Base-by-base conservation (phyloP, 2,888 invertebrate species). In the Hemicrepidius hirtus region DNA sequence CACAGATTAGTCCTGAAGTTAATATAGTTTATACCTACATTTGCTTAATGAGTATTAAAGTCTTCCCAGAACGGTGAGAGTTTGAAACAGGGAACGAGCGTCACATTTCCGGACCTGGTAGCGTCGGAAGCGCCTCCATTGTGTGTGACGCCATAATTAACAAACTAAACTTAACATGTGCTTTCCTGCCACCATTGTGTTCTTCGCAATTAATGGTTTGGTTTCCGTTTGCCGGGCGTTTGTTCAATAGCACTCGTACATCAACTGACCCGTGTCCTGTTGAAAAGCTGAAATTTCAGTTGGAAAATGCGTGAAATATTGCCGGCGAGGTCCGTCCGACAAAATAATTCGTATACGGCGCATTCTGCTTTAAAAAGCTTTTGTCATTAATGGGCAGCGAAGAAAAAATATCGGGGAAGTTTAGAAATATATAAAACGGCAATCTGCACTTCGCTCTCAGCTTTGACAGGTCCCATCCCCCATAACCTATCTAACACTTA, bases 131-230 rank as follows among this genome's bases (percentile, higher is more conserved):
- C 82, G 80, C 78, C 80, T 79, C 85, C 85, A 86, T 86, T 86
- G 86, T 86, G 83, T 82, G 82, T 83, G 85, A 85, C 84, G 85
- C 84, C 85, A 84, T 87, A 86, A 87, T 87, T 87, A 87, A 87
- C 86, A 85, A 87, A 87, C 87, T 87, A 87, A 87, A 87, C 87
- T 87, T 87, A 87, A 87, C 87, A 87, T 87, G 87, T 87, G 87
- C 87, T 87, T 87, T 87, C 87, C 87, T 87, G 87, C 82, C 83
- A 80, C 86, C 85, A 87, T 87, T 87, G 87, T 87, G 79, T 84
- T 83, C 84, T 84, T 84, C 79, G 81, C 84, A 85, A 86, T 87
- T 86, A 86, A 86, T 85, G 85, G 82, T 82, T 83, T 82, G 80
- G 83, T 82, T 86, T 85, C 85, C 85, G 80, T 80, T 85, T 75